Base-by-base conservation (phyloP, 2,113 vertebrate species). In the Malurus elegans region DNA sequence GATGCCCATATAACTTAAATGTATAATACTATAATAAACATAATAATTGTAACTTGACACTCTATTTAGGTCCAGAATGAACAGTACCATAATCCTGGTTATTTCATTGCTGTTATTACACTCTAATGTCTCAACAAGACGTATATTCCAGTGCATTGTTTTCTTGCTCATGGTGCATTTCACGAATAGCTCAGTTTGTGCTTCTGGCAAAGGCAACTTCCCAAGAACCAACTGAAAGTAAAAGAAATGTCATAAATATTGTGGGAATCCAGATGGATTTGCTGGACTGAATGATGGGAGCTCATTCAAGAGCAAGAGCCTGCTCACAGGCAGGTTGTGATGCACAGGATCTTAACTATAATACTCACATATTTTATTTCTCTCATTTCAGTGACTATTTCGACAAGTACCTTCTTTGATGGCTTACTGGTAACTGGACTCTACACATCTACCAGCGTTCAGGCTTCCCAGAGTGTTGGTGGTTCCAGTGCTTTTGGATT, bases 381-480 rank as follows among this genome's bases (percentile, higher is more conserved):
- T 90, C 86, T 88, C 50, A 20, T 97, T 98, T 95, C 97, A 99
- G 99, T 99, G 95, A 99, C 99, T 72, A 98, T 99, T 97, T 99
- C 99, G 6, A 99, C 99, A 78, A 99, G 99, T 91, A 99, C 99
- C 56, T 98, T 98, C 93, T 99, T 99, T 92, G 99, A 99, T 62
- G 99, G 99, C 72, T 98, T 99, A 58, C 96, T 99, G 96, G 99
- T 99, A 84, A 99, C 99, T 13, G 99, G 99, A 62, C 99, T 99
- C 29, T 99, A 99, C 96, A 99, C 99, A 21, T 99, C 99, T 69
- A 99, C 99, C 34, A 99, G 99, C 34, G 98, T 99, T 86, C 99
- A 99, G 95, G 97, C 99, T 48, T 98, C 99, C 83, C 99, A 99
- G 93, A 99, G 99, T 17, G 31, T 98, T 79, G 98, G 98, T n/a